Percentiles rank a stretch among this genome's conserved stretches.
These are phyloP conservation scores for Caenorhabditis afra DNA, from an alignment of 2,888 invertebrate species.

Conservation along the genomic window DNA sequence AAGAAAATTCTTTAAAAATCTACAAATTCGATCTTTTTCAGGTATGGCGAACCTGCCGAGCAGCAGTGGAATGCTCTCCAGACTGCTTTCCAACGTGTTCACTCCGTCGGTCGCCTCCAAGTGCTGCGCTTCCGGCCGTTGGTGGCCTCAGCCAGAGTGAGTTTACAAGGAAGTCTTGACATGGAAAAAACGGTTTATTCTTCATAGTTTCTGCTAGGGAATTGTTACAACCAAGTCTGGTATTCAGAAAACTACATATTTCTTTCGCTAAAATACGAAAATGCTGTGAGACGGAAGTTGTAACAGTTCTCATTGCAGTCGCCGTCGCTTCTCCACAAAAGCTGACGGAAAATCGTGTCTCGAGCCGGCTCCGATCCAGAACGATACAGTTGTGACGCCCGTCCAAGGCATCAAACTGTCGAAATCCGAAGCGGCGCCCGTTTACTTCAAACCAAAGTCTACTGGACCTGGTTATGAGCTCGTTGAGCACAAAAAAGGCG, in stretches of 20 bases:
- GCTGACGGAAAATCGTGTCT: constrained; percentile 26
- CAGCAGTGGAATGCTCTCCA: constrained; percentile 41
- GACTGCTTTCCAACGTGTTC: constrained; percentile 51
- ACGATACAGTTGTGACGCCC: constrained; percentile 30
- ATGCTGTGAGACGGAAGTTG: constrained; percentile 23
- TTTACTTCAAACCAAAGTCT: constrained; percentile 71
- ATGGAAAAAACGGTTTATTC: constrained; percentile 4
- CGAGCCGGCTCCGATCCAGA: not conserved
- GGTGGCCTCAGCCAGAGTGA: constrained; percentile 79
- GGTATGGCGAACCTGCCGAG: constrained; percentile 56
- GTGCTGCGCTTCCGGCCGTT: constrained; percentile 74
- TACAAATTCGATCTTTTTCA: not conserved
- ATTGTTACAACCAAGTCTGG: constrained; percentile 48
- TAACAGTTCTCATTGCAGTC: constrained; percentile 59
- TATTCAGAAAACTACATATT: not conserved
- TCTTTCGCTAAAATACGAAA: not conserved
- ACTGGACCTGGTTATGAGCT: constrained; percentile 60
- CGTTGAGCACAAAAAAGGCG: constrained; percentile 69
- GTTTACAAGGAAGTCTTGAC: constrained; percentile 43
- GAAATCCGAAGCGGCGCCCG: constrained; percentile 66
- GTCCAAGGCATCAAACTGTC: constrained; percentile 49
- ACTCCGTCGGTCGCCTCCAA: constrained; percentile 24
- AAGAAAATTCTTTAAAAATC: not conserved
- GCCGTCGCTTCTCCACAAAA: constrained; percentile 44
- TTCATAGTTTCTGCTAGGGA: constrained; percentile 12